A percentile compares a stretch with the other conserved stretches of the same genome.
These are phyloP conservation scores for Diplolepis rosae DNA, from an alignment of 2,888 invertebrate species.

Conservation along the genomic window DNA sequence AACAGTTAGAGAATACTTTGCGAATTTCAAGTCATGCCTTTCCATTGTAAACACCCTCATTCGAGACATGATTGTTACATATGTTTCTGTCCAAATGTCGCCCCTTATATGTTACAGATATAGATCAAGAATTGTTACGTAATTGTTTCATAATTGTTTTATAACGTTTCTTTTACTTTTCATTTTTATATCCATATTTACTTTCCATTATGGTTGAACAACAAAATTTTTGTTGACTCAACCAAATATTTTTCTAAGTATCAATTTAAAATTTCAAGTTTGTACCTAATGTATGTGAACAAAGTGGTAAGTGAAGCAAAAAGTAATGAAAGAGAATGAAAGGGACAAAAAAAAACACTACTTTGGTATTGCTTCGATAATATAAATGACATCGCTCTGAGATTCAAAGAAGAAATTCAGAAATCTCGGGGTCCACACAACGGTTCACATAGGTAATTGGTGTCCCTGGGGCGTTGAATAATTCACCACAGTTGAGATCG, in stretches of 20 bases:
- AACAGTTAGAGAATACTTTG: too few species aligned
- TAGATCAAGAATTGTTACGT: too few species aligned
- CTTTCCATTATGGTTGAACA: too few species aligned
- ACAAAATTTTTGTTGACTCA: not conserved
- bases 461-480: constrained; percentile 70
- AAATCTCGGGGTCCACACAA: constrained; percentile 61
- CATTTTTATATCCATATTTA: too few species aligned
- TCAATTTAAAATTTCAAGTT: not conserved
- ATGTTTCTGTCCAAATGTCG: too few species aligned
- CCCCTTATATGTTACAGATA: too few species aligned
- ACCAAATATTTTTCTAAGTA: not conserved
- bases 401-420: constrained; percentile 52
- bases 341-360: not conserved
- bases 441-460: constrained; percentile 57
- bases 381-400: constrained; percentile 21
- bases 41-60: too few species aligned
- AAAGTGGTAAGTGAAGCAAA: not conserved
- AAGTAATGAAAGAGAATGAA: not conserved
- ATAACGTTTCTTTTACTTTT: too few species aligned
- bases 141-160: too few species aligned
- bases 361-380: constrained; percentile 6
- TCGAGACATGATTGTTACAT: too few species aligned
- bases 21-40: too few species aligned
- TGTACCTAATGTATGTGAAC: not conserved
- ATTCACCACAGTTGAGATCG: constrained; percentile 71